Conservation (phyloP, 2,113 vertebrate species). For the Oreochromis spilurus region DNA sequence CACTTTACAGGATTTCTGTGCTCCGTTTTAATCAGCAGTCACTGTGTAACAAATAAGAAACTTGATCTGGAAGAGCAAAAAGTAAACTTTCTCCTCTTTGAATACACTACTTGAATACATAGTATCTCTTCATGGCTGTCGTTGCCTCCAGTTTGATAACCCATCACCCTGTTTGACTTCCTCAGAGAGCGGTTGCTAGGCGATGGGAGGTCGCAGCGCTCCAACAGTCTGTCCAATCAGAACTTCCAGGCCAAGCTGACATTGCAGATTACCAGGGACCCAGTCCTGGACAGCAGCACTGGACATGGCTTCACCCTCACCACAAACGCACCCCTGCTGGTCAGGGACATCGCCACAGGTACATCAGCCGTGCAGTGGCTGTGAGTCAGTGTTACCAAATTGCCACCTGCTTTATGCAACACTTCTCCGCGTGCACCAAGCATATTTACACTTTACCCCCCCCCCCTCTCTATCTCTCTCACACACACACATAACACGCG, state of each 20-base stretch:
- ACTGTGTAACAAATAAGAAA: neutral
- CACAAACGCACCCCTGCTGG: constrained; percentile 80
- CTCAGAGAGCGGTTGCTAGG: constrained; percentile 78
- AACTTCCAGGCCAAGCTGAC: constrained; percentile 77
- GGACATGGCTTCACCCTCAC: constrained; percentile 88
- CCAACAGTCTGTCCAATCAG: constrained; percentile 69
- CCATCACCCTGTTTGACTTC: constrained; percentile 9
- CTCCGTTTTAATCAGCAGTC: neutral
- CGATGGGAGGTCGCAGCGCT: constrained; percentile 67
- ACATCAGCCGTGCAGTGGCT: neutral
- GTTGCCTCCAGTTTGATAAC: neutral
- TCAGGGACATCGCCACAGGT: constrained; percentile 88
- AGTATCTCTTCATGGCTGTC: neutral
- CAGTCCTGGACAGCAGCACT: constrained; percentile 77
- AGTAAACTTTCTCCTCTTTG: neutral
- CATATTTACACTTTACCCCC: neutral
- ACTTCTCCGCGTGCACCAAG: neutral
- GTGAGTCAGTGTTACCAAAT: constrained; percentile 4
- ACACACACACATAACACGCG: neutral
- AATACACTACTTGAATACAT: neutral
- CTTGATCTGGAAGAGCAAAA: neutral
- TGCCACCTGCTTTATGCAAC: constrained; percentile 38
- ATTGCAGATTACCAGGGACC: constrained; percentile 83
- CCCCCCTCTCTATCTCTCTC: neutral
- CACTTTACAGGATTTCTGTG: neutral